These are phyloP conservation scores for Pachycephus smyrnensis DNA, from an alignment of 2,888 invertebrate species.

Conservation along the genomic window DNA sequence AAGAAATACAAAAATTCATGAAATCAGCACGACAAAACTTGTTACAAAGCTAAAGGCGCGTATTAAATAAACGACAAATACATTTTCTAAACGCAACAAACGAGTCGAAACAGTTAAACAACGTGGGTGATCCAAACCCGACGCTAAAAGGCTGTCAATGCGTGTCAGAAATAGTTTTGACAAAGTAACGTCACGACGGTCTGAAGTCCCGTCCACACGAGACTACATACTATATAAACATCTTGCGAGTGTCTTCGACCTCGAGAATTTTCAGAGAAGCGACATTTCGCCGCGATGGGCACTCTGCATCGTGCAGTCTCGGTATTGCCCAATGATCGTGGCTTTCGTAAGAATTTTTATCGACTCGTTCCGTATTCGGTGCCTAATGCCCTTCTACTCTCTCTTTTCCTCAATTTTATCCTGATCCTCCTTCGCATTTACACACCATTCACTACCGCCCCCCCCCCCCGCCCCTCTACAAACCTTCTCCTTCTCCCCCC, in stretches of 20 bases:
- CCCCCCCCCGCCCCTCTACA: no score
- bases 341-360: slow-evolving; percentile 50
- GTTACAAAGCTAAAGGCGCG: no score
- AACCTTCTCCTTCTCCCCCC: no score
- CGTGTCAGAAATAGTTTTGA: slow-evolving; percentile 8
- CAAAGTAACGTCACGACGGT: slow-evolving; percentile 26
- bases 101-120: neutral
- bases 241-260: neutral
- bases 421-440: slow-evolving; percentile 12
- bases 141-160: slow-evolving; percentile 49
- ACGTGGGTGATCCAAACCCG: slow-evolving; percentile 24
- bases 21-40: no score
- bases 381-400: slow-evolving; percentile 45
- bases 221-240: neutral
- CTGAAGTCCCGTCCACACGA: slow-evolving; percentile 20
- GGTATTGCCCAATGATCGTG: neutral
- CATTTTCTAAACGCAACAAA: no score
- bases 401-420: slow-evolving; percentile 27
- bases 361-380: slow-evolving; percentile 43
- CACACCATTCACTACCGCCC: neutral
- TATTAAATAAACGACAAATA: no score
- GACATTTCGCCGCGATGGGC: neutral
- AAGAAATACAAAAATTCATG: no score
- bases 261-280: neutral
- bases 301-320: neutral